Evolutionary conservation across 1,140 invertebrate genomes (phyloP), one percentile per base, ranked within the genome.

Genomic region (Hetaerina americana): DNA sequence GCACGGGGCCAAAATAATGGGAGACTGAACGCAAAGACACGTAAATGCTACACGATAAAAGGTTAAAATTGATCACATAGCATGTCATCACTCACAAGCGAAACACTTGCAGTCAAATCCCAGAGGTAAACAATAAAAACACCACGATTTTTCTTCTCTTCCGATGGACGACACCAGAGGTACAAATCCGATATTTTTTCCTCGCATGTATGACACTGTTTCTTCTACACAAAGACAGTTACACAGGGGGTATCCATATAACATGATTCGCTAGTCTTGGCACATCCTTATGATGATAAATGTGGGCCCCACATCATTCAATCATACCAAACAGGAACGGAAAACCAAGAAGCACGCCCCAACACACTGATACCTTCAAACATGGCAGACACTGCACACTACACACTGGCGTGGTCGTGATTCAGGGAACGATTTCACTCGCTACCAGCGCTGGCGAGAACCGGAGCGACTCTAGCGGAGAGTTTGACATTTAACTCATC

Each of bases 341-440:
- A 31, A 67, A 73, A 71, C 27, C 26, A 68, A 22, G 70, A 73
- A 73, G 72, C 72, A 73, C 72, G 72, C 72, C 72, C 72, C 70
- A 71, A 18, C 27, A 31, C 72, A 73, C 31, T 31, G 68, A 69
- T 70, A 70, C 25, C 68, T 72, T 71, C 70, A 67, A 73, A 73
- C 72, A 73, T 73, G 72, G 72, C 72, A 73, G 72, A 73, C 72
- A 71, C 72, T 71, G 72, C 40, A 57, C 66, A 70, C 72, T 71
- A 27, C 31, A 31, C 28, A 73, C 72, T 73, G 72, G 69, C 72
- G 72, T 72, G 70, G 70, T 73, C 70, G 72, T 70, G 72, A 66
- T 57, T 66, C 26, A 27, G 70, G 29, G 72, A 28, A 66, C 68
- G 26, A 70, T 28, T 28, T 72, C 69, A 31, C 72, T 66, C 70